Base-by-base conservation (phyloP, 1,140 invertebrate genomes). In the Gryon sp. region DNA sequence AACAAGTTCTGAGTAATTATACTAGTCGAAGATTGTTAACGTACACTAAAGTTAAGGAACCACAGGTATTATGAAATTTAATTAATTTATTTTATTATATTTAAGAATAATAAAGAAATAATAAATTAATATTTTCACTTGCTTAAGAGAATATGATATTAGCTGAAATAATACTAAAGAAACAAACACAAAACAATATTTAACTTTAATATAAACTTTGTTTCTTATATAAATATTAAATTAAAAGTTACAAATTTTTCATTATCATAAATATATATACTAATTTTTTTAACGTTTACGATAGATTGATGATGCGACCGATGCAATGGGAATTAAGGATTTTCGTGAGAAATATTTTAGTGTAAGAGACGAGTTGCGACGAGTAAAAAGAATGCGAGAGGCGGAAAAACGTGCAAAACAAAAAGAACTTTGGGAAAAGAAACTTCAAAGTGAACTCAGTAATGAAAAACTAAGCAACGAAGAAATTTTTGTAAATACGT, bases 11-110 rank as follows among this genome's bases (percentile, higher is more conserved):
- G 16, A 94, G 92, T 6, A 92, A 91, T 79, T 90, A 93, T 66
- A 94, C 96, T 0, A 93, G 95, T 11, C 89, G 97, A 34, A 88
- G 96, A 55, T 89, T 99, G 16, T 91, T 98, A 11, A 97, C 96
- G 0, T 96, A 95, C 88, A 92, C 94, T 87, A 98, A 98, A 90
- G 87, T 92, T n/a, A 85, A 84, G 9, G 92, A 94, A 66, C 86
- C 90, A 2, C 65, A 87, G 46, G 84, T 86, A n/a, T n/a, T n/a
- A n/a, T n/a, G n/a, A n/a, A n/a, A n/a, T n/a, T n/a, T n/a, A n/a
- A n/a, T n/a, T n/a, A n/a, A n/a, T n/a, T n/a, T n/a, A n/a, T n/a
- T n/a, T n/a, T n/a, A n/a, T n/a, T n/a, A n/a, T n/a, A n/a, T n/a
- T n/a, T n/a, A n/a, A n/a, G n/a, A n/a, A n/a, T n/a, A n/a, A n/a